Evolutionary conservation across 2,113 vertebrate genomes (phyloP).

Genomic region (Channa argus): DNA sequence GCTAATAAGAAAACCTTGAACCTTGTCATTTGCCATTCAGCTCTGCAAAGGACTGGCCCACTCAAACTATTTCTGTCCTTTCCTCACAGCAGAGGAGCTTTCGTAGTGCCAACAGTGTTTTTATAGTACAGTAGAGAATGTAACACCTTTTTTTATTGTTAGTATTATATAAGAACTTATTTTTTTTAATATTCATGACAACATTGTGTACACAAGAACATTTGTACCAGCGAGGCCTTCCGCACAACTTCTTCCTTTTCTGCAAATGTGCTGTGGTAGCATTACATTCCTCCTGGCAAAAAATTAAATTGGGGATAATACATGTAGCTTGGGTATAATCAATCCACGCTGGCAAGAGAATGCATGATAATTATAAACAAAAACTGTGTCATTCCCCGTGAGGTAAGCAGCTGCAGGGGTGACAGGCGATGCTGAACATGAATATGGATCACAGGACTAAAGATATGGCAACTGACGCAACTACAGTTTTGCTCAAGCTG

Average conservation of each 20-base stretch:
- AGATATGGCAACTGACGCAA: constrained; percentile 57
- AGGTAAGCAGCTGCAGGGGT: constrained; percentile 69
- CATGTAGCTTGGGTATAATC: constrained; percentile 66
- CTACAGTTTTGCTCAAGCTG: constrained; percentile 38
- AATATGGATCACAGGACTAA: constrained; percentile 73
- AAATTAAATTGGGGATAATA: constrained; percentile 57
- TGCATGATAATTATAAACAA: constrained; percentile 74
- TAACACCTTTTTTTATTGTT: constrained; percentile 39
- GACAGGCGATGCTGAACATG: constrained; percentile 67
- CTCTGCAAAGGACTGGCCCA: constrained; percentile 28
- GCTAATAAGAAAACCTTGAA: constrained; percentile 56
- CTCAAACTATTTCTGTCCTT: constrained; percentile 59
- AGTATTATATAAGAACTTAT: constrained; percentile 47
- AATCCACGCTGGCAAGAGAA: constrained; percentile 65
- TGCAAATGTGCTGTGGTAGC: constrained; percentile 9
- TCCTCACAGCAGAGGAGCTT: constrained; percentile 42
- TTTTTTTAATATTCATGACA: constrained; percentile 33
- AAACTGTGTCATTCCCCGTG: constrained; percentile 70
- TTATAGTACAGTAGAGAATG: constrained; percentile 34
- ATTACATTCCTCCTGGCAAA: constrained; percentile 57
- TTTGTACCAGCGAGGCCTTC: constrained; percentile 14
- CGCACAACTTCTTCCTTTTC: constrained; percentile 32
- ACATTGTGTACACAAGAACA: constrained; percentile 20
- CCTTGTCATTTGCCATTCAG: constrained; percentile 61
- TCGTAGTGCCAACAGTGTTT: constrained; percentile 50